Evolutionary conservation across 1,140 invertebrate genomes (phyloP).

Genomic region (Euwallacea similis): DNA sequence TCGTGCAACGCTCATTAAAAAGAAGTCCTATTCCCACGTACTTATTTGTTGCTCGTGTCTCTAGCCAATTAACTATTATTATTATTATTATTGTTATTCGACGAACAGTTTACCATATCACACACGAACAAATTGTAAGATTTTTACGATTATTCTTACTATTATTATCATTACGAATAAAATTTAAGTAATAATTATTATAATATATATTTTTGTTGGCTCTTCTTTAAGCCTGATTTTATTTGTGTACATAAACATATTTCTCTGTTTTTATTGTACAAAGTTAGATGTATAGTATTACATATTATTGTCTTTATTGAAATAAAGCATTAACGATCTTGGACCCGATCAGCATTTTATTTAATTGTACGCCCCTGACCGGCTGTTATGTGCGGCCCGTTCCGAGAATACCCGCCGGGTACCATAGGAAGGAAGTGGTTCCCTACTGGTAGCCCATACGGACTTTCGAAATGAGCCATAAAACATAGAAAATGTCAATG

Average conservation of each 20-base stretch:
- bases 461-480: slow-evolving; percentile 44
- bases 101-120: slow-evolving; percentile 51
- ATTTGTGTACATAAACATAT: slow-evolving; percentile 51
- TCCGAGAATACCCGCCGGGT: slow-evolving; percentile 40
- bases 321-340: slow-evolving; percentile 51
- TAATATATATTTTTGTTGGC: slow-evolving; percentile 49
- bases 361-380: slow-evolving; percentile 5
- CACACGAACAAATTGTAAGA: slow-evolving; percentile 45
- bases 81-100: slow-evolving; percentile 27
- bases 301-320: slow-evolving; percentile 55
- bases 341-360: neutral
- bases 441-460: slow-evolving; percentile 32
- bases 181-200: slow-evolving; percentile 38
- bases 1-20: too few species aligned
- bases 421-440: slow-evolving; percentile 48
- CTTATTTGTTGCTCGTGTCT: neutral
- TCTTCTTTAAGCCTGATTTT: slow-evolving; percentile 42
- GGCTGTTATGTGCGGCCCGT: neutral
- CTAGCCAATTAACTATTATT: neutral
- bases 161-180: slow-evolving; percentile 20
- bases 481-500: slow-evolving; percentile 49
- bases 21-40: neutral
- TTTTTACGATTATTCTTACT: slow-evolving; percentile 33
- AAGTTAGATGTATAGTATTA: slow-evolving; percentile 56
- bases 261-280: slow-evolving; percentile 51